Evolutionary conservation across 2,888 invertebrate species (phyloP).

Genomic region (Cylloceria caligata): DNA sequence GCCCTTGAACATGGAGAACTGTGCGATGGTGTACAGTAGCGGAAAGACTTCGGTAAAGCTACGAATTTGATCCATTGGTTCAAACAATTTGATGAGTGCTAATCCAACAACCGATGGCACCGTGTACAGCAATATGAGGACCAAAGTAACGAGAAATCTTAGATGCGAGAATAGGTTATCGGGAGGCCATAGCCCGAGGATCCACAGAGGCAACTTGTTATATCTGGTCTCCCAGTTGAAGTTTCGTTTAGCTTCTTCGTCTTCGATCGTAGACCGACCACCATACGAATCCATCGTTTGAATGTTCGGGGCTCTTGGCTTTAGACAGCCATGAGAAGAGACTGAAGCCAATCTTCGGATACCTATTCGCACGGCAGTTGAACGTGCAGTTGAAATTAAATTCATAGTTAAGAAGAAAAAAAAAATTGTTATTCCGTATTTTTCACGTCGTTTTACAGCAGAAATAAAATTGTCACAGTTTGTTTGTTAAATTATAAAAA

Average conservation of each 20-base stretch:
- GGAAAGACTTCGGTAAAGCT: neutral
- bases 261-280: neutral
- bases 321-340: neutral
- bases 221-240: slow-evolving; percentile 21
- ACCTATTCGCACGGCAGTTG: too few species aligned
- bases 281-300: neutral
- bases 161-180: slow-evolving; percentile 38
- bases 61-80: neutral
- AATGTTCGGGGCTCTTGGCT: neutral
- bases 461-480: neutral
- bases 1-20: neutral
- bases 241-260: slow-evolving; percentile 1
- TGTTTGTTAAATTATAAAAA: too few species aligned
- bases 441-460: neutral
- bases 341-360: neutral
- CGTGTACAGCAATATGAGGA: neutral
- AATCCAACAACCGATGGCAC: neutral
- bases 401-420: too few species aligned
- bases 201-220: neutral
- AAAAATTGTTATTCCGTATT: too few species aligned
- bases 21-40: neutral
- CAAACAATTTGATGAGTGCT: neutral
- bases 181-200: slow-evolving; percentile 54
- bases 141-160: slow-evolving; percentile 11
- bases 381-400: too few species aligned